These are phyloP conservation scores for Phytoseiulus persimilis DNA, from an alignment of 2,888 invertebrate species.

Conservation along the genomic window DNA sequence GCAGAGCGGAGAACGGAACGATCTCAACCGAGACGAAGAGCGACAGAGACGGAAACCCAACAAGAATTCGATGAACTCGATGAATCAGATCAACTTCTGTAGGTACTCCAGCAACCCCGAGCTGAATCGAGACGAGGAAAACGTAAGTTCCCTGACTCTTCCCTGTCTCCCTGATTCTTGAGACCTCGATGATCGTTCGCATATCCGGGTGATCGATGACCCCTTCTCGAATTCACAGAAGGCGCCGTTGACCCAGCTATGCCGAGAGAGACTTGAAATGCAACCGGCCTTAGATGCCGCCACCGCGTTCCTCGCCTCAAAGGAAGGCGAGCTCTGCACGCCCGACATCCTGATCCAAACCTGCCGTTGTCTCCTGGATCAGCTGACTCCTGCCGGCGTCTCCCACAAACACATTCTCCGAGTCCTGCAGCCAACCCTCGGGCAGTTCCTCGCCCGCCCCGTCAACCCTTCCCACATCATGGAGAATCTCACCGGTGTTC, in stretches of 20 bases:
- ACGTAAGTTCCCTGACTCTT: not conserved
- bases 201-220: too few species aligned
- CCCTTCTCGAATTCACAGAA: not conserved
- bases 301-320: conserved; percentile 6
- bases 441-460: conserved; percentile 34
- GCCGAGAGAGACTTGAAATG: conserved; percentile 9
- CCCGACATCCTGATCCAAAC: conserved; percentile 24
- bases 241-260: not conserved
- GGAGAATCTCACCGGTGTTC: conserved; percentile 14
- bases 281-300: conserved; percentile 32
- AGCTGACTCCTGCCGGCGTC: conserved; percentile 33
- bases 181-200: not conserved
- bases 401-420: conserved; percentile 28
- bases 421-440: conserved; percentile 7
- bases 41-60: conserved; percentile 13
- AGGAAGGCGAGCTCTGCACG: conserved; percentile 24
- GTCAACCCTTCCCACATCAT: conserved; percentile 24
- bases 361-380: conserved; percentile 25
- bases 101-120: conserved; percentile 30
- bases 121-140: conserved; percentile 12
- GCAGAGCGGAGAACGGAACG: conserved; percentile 7
- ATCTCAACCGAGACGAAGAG: conserved; percentile 16
- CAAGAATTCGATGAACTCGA: conserved; percentile 27
- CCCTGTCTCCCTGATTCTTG: not conserved
- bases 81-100: conserved; percentile 25